Conservation (phyloP, 1,140 invertebrate genomes). For the Thaumetopoea pityocampa region DNA sequence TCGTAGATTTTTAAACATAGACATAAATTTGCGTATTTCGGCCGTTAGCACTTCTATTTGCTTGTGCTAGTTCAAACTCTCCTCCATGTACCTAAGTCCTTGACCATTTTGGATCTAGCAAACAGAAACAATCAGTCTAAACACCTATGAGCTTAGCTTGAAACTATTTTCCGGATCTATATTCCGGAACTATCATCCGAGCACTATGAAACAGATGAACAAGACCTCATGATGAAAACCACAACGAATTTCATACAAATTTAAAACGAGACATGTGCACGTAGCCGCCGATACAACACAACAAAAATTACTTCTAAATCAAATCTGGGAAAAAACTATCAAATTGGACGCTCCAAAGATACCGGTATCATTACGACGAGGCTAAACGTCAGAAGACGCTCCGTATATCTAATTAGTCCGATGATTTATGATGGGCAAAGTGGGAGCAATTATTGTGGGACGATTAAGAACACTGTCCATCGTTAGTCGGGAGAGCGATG, state of each 20-base stretch:
- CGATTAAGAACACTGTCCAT: conserved; percentile 36
- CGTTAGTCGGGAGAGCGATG: conserved; percentile 17
- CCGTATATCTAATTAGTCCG: conserved; percentile 44
- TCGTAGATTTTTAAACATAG: too few species aligned
- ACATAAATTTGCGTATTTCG: too few species aligned
- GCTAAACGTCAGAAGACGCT: conserved; percentile 26
- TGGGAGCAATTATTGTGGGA: conserved; percentile 37
- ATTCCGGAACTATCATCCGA: too few species aligned
- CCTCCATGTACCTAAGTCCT: too few species aligned
- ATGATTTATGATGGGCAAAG: conserved; percentile 47
- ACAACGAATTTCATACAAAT: conserved; percentile 5
- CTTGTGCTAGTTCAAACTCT: too few species aligned
- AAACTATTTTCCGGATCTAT: too few species aligned
- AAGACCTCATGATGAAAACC: too few species aligned
- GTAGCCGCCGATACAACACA: background rate
- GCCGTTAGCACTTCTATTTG: too few species aligned
- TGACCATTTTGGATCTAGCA: too few species aligned
- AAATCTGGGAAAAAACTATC: conserved; percentile 7
- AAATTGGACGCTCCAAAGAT: conserved; percentile 24
- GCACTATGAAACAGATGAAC: too few species aligned
- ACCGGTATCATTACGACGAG: conserved; percentile 38
- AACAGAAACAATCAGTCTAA: too few species aligned
- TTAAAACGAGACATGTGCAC: conserved; percentile 1
- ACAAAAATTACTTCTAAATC: conserved; percentile 7
- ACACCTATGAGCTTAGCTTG: too few species aligned